Percentiles rank a stretch among this genome's conserved stretches.
These are phyloP conservation scores for Patiria pectinifera DNA, from an alignment of 53 echinoderm and acorn worm species.

Conservation along the genomic window DNA sequence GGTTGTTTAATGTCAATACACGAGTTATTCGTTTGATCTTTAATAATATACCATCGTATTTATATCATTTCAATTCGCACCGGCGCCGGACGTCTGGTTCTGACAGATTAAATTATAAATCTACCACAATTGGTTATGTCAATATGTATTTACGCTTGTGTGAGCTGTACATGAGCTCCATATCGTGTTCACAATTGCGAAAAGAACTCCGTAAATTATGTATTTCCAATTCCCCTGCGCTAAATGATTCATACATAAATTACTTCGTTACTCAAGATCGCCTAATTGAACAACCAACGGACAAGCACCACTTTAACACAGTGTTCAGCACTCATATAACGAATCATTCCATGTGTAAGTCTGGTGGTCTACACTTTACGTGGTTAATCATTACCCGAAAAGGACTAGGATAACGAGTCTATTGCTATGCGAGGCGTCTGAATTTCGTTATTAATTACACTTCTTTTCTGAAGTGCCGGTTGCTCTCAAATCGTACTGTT, in stretches of 20 bases:
- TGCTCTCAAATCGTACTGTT: not conserved
- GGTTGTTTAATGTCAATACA: too few relatives aligned
- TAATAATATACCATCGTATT: too few relatives aligned
- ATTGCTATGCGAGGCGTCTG: not conserved
- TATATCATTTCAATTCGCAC: too few relatives aligned
- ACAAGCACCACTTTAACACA: not conserved
- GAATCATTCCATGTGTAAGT: not conserved
- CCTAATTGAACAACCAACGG: not conserved
- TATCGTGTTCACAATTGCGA: not conserved
- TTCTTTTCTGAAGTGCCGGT: not conserved
- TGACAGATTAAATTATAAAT: too few relatives aligned
- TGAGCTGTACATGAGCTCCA: not conserved
- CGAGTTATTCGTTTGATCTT: too few relatives aligned
- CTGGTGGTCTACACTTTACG: conserved; percentile 3
- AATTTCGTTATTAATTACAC: conserved; percentile 19
- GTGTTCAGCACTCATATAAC: not conserved
- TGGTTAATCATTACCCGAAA: conserved; percentile 42
- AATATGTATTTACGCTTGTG: too few relatives aligned
- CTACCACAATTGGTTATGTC: too few relatives aligned
- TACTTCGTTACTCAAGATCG: not conserved
- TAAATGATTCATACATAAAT: not conserved
- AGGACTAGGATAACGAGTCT: conserved; percentile 40
- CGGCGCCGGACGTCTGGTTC: too few relatives aligned
- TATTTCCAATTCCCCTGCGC: not conserved
- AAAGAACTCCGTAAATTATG: not conserved